phyloP scores from a whole-genome alignment of 37 sponge, comb jelly and placozoan species.

The Beroe forskalii region DNA sequence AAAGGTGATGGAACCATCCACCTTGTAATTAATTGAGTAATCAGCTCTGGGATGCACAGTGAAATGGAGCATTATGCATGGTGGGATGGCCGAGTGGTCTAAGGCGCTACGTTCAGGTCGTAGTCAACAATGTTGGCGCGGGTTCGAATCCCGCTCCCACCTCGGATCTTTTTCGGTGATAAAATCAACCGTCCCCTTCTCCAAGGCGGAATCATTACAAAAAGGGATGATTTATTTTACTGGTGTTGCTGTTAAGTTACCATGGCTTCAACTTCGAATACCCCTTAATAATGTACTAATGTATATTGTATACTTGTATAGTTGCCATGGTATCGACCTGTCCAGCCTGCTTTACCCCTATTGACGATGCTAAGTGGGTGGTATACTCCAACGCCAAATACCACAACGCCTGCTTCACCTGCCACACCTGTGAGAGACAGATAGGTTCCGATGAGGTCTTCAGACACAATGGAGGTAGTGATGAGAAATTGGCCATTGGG shows the following conservation, averaged over 20 bases:
- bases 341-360: neutral
- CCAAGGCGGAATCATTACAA: too few species aligned
- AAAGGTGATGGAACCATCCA: too few species aligned
- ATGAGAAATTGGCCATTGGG: neutral
- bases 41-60: too few species aligned
- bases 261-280: too few species aligned
- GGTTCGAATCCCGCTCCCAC: neutral
- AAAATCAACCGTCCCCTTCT: too few species aligned
- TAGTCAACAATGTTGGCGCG: neutral
- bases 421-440: neutral
- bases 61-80: too few species aligned
- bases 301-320: neutral
- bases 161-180: neutral
- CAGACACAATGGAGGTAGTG: slow-evolving; percentile 39
- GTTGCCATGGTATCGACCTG: slow-evolving; percentile 15
- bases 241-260: too few species aligned
- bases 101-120: neutral
- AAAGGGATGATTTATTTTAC: too few species aligned
- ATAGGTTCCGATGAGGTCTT: slow-evolving; percentile 25
- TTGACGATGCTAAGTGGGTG: neutral
- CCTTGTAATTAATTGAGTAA: too few species aligned
- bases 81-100: neutral
- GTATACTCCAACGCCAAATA: slow-evolving; percentile 18
- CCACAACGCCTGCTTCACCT: slow-evolving; percentile 25
- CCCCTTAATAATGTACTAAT: neutral